phyloP scores from a whole-genome alignment of 2,797 vertebrate species.

The Octomys mimax region DNA sequence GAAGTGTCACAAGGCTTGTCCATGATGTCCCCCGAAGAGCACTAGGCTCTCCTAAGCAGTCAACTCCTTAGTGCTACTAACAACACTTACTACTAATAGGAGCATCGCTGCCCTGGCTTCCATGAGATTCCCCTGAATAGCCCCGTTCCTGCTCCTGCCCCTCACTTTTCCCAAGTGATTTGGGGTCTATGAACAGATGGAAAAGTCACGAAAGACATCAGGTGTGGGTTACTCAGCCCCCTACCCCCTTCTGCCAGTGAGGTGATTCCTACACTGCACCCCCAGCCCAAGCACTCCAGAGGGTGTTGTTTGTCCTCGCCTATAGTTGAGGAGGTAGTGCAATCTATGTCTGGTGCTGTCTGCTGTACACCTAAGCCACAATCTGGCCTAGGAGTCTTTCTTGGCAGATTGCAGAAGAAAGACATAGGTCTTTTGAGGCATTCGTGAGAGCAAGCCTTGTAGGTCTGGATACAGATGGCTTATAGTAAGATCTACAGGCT shows the following conservation, averaged over 20 bases:
- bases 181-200: background rate
- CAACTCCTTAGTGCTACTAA: background rate
- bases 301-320: background rate
- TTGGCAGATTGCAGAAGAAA: background rate
- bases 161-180: background rate
- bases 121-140: background rate
- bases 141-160: background rate
- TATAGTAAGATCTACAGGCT: background rate
- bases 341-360: background rate
- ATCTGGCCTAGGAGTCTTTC: background rate
- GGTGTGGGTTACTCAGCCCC: rapidly evolving
- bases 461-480: background rate
- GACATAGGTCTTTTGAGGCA: background rate
- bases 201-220: background rate
- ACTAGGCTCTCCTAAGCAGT: background rate
- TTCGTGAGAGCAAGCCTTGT: background rate
- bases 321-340: background rate
- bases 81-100: background rate
- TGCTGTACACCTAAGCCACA: no score
- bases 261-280: no score
- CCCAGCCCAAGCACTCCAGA: rapidly evolving
- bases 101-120: background rate
- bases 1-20: background rate
- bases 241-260: no score
- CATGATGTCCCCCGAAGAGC: background rate